Conservation (phyloP, 2,888 invertebrate species). For the Idaea biselata region DNA sequence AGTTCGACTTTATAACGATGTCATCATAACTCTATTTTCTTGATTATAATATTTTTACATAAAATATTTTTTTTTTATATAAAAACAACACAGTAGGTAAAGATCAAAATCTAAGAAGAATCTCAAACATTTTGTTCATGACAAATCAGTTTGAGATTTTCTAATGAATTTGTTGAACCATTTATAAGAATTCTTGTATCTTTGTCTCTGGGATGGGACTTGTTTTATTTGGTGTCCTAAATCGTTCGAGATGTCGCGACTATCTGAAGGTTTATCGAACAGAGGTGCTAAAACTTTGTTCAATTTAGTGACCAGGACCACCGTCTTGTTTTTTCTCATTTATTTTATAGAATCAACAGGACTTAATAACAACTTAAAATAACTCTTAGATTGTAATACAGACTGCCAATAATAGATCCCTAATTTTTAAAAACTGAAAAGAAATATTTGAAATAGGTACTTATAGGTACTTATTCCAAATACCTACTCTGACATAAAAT, state of each 20-base stretch:
- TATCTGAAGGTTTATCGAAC: conserved; percentile 52
- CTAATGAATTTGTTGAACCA: conserved; percentile 64
- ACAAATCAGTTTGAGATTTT: conserved; percentile 59
- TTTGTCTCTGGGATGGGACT: conserved; percentile 15
- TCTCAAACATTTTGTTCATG: conserved; percentile 33
- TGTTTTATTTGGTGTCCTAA: conserved; percentile 50
- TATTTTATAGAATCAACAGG: too few species aligned
- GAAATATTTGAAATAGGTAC: too few species aligned
- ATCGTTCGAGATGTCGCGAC: conserved; percentile 59
- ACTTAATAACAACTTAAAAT: too few species aligned
- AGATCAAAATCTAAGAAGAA: not conserved
- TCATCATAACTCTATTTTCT: too few species aligned
- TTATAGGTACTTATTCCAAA: too few species aligned
- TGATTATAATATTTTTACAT: too few species aligned
- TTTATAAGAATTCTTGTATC: conserved; percentile 52
- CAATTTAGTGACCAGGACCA: not conserved
- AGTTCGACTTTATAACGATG: too few species aligned
- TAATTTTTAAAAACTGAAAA: too few species aligned
- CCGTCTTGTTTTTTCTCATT: not conserved
- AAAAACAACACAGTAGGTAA: not conserved
- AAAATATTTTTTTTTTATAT: not conserved
- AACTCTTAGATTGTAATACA: too few species aligned
- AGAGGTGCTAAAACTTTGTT: conserved; percentile 44
- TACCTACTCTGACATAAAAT: too few species aligned
- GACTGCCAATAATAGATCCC: too few species aligned